Conservation (phyloP, 2,113 vertebrate species). For the Naja naja region DNA sequence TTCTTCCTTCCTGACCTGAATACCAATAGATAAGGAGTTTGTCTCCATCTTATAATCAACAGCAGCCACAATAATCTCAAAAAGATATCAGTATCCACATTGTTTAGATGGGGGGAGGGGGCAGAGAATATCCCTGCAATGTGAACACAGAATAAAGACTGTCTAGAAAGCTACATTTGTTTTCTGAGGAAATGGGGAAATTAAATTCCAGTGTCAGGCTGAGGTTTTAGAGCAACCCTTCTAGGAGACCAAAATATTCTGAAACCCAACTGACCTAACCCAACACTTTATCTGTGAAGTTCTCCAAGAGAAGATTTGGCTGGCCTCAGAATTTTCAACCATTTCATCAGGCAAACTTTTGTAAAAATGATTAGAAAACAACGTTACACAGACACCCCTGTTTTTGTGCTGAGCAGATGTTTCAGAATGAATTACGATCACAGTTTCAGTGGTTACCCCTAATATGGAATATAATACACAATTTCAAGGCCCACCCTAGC, state of each 20-base stretch:
- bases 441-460: slow-evolving; percentile 65
- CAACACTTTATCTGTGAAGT: slow-evolving; percentile 67
- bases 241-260: slow-evolving; percentile 67
- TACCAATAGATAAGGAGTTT: slow-evolving; percentile 72
- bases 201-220: slow-evolving; percentile 62
- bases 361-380: slow-evolving; percentile 18
- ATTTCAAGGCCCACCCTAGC: slow-evolving; percentile 57
- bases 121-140: not conserved
- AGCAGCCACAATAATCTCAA: slow-evolving; percentile 68
- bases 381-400: slow-evolving; percentile 56
- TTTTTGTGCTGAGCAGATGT: slow-evolving; percentile 70
- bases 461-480: slow-evolving; percentile 50
- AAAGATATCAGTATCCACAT: slow-evolving; percentile 48
- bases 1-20: slow-evolving; percentile 79
- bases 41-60: slow-evolving; percentile 78
- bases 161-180: slow-evolving; percentile 68
- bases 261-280: slow-evolving; percentile 68
- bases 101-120: slow-evolving; percentile 49
- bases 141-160: slow-evolving; percentile 67
- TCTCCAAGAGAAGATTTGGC: slow-evolving; percentile 54
- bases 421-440: slow-evolving; percentile 56
- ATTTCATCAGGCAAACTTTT: slow-evolving; percentile 66
- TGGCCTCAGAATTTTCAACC: slow-evolving; percentile 60
- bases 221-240: slow-evolving; percentile 63
- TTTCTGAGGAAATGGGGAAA: slow-evolving; percentile 31